Base-by-base conservation (phyloP, 1,140 invertebrate genomes). In the Penaeus japonicus region DNA sequence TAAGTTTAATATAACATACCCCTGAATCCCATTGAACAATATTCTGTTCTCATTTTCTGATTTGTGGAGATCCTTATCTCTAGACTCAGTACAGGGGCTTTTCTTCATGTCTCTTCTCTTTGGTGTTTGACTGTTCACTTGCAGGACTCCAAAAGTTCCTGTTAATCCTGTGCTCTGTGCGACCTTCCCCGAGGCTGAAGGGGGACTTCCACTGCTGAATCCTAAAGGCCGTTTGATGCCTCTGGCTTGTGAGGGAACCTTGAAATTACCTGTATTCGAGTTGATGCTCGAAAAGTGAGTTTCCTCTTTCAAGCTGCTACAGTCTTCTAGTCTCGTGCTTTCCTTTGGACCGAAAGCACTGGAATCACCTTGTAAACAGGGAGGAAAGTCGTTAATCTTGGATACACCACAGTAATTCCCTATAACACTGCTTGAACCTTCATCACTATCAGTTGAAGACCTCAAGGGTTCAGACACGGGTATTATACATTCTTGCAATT, bases 141-240 rank as follows among this genome's bases (percentile, higher is more conserved):
- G 62, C 30, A 88, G 30, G 30, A 78, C 80, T 73, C 54, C 80
- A 78, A 88, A 77, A 30, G 15, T 59, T 62, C 55, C 55, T 55
- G 87, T 88, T n/a, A 88, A 81, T 22, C 87, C 70, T 27, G 87
- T 84, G 12, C 75, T 65, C n/a, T 15, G 35, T 65, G n/a, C 15
- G 1, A 5, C 39, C 54, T 77, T 65, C 22, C 22, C 20, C 27
- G 75, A 5, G 22, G 35, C 18, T 20, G 54, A 27, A 4, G 85
- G 85, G 2, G 85, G 70, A 53, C 75, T 80, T 53, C 62, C 35
- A 79, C 4, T 55, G 35, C 22, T 65, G 32, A 70, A 86, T 18
- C 85, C 35, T 57, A 86, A 24, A 15, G 85, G 24, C 3, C 85
- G 54, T 35, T 86, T 86, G 22, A 86, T 62, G 27, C 85, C 85